Evolutionary conservation across 2,797 vertebrate genomes (phyloP).

Genomic region (Limnodromus scolopaceus): DNA sequence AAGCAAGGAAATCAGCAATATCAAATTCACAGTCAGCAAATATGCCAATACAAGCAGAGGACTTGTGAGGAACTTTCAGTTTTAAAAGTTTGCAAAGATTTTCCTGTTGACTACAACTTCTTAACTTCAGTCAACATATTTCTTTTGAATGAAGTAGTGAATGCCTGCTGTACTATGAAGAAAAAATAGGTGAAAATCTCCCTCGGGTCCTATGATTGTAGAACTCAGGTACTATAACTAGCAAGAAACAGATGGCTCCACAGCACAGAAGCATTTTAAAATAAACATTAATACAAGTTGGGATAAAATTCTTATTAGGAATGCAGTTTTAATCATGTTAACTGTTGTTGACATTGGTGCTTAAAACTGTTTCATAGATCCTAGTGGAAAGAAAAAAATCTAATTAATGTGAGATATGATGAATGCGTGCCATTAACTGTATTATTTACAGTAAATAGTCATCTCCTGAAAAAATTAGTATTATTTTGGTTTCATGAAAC

Average conservation of each 20-base stretch:
- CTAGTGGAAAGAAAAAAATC: slow-evolving; percentile 49
- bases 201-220: slow-evolving; percentile 64
- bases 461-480: slow-evolving; percentile 49
- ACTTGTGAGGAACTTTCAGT: not conserved
- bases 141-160: slow-evolving; percentile 65
- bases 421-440: slow-evolving; percentile 61
- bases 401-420: slow-evolving; percentile 69
- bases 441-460: slow-evolving; percentile 72
- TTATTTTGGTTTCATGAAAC: slow-evolving; percentile 66
- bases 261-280: slow-evolving; percentile 74
- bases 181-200: slow-evolving; percentile 72
- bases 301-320: slow-evolving; percentile 74
- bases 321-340: slow-evolving; percentile 78
- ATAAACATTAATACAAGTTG: slow-evolving; percentile 77
- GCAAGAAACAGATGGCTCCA: slow-evolving; percentile 74
- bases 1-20: slow-evolving; percentile 22
- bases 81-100: slow-evolving; percentile 55
- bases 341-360: slow-evolving; percentile 73
- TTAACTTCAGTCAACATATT: slow-evolving; percentile 52
- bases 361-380: slow-evolving; percentile 69
- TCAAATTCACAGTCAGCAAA: not conserved
- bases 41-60: not conserved
- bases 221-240: slow-evolving; percentile 67
- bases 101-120: slow-evolving; percentile 33
- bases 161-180: slow-evolving; percentile 52